Evolutionary conservation across 2,888 invertebrate species (phyloP), one percentile per base, ranked within the genome.

Genomic region (Podabrus alpinus): DNA sequence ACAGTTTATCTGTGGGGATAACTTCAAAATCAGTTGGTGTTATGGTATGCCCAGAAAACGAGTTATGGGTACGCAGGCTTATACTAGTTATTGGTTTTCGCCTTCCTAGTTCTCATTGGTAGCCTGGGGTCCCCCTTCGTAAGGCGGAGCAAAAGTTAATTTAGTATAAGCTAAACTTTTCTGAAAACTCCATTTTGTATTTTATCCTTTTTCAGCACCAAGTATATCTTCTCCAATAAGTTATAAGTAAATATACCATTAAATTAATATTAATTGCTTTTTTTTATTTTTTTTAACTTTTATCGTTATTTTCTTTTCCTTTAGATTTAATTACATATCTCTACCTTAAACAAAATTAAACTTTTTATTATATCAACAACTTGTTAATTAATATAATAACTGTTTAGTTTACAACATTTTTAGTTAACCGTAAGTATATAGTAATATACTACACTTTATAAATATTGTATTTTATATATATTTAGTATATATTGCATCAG

Each of bases 1-100:
- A 80, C 80, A 77, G 79, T 80, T 79, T 80, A 80, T 81, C 80
- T 82, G 79, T 77, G 79, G 80, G 81, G 80, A 81, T 82, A 81
- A 80, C 81, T 81, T 78, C 80, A 81, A 81, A 80, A 80, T 80
- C 79, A 78, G 77, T 79, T 77, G 74, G 73, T 69, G 75, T 72
- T 79, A 76, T 79, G 77, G 78, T 76, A 76, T 76, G 76, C 75
- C 74, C 67, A 45, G 68, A 72, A 78, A 72, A 76, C 77, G 79
- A 79, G 79, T 80, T 81, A 81, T 81, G 80, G 80, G 78, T 80
- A 81, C 80, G 81, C 79, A 78, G 73, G 78, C 77, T 77, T 80
- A 75, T 79, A 78, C 71, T 79, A 77, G 79, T 77, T 80, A 80
- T 78, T 70, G 67, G 77, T 77, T 72, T 78, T 69, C 77, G 75